Base-by-base conservation (phyloP, 2,797 vertebrate genomes). In the Ceryle rudis region DNA sequence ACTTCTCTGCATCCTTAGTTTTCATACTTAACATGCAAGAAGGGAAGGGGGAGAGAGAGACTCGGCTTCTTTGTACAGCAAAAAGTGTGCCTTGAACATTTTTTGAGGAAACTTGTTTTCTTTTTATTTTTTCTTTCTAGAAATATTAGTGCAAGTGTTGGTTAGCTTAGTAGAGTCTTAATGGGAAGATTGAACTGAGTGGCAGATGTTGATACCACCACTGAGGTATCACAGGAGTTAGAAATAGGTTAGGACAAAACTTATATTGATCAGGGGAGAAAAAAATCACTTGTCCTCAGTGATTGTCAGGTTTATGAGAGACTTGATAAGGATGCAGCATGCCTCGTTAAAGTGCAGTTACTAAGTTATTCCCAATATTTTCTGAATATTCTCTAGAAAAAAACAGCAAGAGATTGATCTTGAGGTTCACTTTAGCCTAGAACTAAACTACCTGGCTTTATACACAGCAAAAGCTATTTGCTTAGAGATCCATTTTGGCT, bases 401-500 rank as follows among this genome's bases (percentile, higher is more conserved):
- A 89, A 29, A 64, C 82, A 86, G 42, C 39, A 47, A 73, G 61
- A 65, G 58, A 67, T 85, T 82, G 57, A 82, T 91, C 52, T 47
- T 77, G 42, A 66, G 75, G 14, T 84, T 88, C 62, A 16, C 0
- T 8, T 80, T 44, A 65, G n/a, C 67, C 31, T 93, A 51, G 44
- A 61, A 18, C 5, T 79, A 37, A 81, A 75, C 39, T 75, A 79
- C 18, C 65, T 86, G 41, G 33, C 46, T 84, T 86, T 57, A 35
- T 72, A 54, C 21, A 35, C 35, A 72, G 62, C 20, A 69, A 44
- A 89, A 91, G 23, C 67, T 81, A 39, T 91, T 95, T 90, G 29
- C 87, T 83, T 83, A 81, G 82, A 97, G 93, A 91, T 93, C 65
- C 35, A 54, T 93, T 91, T 93, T 0, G 1, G 72, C 77, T 90